Evolutionary conservation across 2,888 invertebrate species (phyloP).

Genomic region (Cephalotes varians): DNA sequence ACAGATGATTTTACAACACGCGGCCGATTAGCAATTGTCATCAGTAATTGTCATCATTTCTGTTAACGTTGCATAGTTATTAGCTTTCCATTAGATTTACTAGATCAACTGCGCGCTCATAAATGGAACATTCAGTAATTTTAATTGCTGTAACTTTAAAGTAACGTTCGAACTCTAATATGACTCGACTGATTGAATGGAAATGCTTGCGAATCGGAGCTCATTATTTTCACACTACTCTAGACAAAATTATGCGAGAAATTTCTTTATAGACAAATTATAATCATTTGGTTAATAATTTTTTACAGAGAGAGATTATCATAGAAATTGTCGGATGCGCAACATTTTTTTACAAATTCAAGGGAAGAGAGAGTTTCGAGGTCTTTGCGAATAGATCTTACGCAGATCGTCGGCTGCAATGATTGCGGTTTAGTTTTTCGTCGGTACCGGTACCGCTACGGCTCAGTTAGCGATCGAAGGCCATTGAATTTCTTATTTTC

Average conservation of each 20-base stretch:
- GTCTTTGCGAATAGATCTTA: slow-evolving; percentile 59
- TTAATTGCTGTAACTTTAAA: slow-evolving; percentile 59
- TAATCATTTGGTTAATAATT: slow-evolving; percentile 1
- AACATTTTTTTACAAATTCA: slow-evolving; percentile 45
- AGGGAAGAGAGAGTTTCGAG: slow-evolving; percentile 20
- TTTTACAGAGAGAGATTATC: not conserved
- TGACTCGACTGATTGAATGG: slow-evolving; percentile 46
- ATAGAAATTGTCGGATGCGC: slow-evolving; percentile 3
- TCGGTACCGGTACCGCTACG: slow-evolving; percentile 63
- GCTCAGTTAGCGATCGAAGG: slow-evolving; percentile 63
- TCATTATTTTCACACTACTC: slow-evolving; percentile 4
- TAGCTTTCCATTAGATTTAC: slow-evolving; percentile 67
- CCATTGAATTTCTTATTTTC: slow-evolving; percentile 65
- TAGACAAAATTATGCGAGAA: not conserved
- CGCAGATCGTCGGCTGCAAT: slow-evolving; percentile 56
- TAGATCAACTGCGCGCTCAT: slow-evolving; percentile 49
- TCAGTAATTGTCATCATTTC: slow-evolving; percentile 60
- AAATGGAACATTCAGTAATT: slow-evolving; percentile 54
- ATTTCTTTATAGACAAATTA: not conserved
- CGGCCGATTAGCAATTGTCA: slow-evolving; percentile 46
- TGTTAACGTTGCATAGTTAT: slow-evolving; percentile 72
- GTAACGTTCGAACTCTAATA: slow-evolving; percentile 60
- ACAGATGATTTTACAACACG: slow-evolving; percentile 59
- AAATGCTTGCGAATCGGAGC: slow-evolving; percentile 29
- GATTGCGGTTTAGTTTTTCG: slow-evolving; percentile 70